phyloP scores from a whole-genome alignment of 2,797 vertebrate genomes.

The Hyperoplus immaculatus region DNA sequence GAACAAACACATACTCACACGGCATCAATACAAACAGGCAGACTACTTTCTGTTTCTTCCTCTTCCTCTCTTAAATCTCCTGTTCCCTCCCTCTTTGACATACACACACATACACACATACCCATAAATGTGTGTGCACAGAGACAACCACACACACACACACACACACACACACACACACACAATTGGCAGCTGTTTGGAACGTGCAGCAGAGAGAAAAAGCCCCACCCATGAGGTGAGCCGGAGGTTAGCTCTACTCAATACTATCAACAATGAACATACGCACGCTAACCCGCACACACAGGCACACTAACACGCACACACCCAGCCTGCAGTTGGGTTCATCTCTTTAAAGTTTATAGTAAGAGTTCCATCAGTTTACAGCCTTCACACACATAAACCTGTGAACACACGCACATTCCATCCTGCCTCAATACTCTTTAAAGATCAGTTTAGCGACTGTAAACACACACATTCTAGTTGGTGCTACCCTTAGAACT shows the following conservation, averaged over 20 bases:
- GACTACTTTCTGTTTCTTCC: slow-evolving; percentile 46
- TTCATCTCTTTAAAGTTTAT: slow-evolving; percentile 40
- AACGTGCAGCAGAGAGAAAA: slow-evolving; percentile 58
- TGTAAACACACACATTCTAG: slow-evolving; percentile 46
- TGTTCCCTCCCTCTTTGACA: neutral
- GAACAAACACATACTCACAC: slow-evolving; percentile 69
- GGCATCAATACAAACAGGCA: slow-evolving; percentile 54
- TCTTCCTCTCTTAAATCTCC: slow-evolving; percentile 39
- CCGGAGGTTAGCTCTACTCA: slow-evolving; percentile 66
- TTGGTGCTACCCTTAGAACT: slow-evolving; percentile 23
- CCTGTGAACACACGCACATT: slow-evolving; percentile 17
- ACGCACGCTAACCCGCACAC: slow-evolving; percentile 26
- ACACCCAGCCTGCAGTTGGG: slow-evolving; percentile 23
- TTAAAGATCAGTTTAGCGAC: slow-evolving; percentile 31
- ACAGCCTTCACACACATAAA: slow-evolving; percentile 30
- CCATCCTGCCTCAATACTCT: slow-evolving; percentile 28
- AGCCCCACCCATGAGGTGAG: slow-evolving; percentile 78
- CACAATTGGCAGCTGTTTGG: slow-evolving; percentile 65
- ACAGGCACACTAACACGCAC: slow-evolving; percentile 25
- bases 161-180: slow-evolving; percentile 27
- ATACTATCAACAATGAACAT: slow-evolving; percentile 58
- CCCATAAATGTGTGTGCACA: too few relatives aligned
- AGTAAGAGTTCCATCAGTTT: slow-evolving; percentile 37
- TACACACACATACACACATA: slow-evolving; percentile 15
- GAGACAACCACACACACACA: neutral